phyloP scores from a whole-genome alignment of 2,888 invertebrate species.

The Galeruca laticollis region DNA sequence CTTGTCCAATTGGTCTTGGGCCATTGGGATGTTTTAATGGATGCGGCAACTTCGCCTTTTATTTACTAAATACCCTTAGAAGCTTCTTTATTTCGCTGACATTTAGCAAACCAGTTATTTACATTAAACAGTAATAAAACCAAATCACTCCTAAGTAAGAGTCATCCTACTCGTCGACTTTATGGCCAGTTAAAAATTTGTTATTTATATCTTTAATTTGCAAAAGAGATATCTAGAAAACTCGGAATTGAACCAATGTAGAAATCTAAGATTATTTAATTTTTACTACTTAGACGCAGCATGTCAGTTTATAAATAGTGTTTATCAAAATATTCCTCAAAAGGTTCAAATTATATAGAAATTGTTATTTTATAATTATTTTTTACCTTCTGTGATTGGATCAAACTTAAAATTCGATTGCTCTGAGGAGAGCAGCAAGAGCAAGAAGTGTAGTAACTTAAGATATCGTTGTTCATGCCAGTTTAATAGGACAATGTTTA shows the following conservation, averaged over 20 bases:
- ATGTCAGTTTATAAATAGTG: not conserved
- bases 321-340: too few relatives aligned
- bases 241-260: not conserved
- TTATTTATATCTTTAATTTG: not conserved
- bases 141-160: not conserved
- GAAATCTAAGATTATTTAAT: not conserved
- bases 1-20: too few relatives aligned
- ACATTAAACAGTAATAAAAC: conserved; percentile 10
- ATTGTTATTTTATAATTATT: too few relatives aligned
- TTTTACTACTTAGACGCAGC: not conserved
- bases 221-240: not conserved
- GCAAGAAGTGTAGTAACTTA: too few relatives aligned
- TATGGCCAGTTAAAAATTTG: not conserved
- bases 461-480: too few relatives aligned
- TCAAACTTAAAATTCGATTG: too few relatives aligned
- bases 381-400: too few relatives aligned
- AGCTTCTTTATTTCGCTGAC: not conserved
- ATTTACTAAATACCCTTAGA: not conserved
- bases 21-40: not conserved
- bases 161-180: not conserved
- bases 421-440: too few relatives aligned
- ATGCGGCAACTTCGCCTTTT: not conserved
- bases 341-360: too few relatives aligned
- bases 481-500: too few relatives aligned
- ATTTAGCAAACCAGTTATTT: conserved; percentile 6